Conservation (phyloP, 2,888 invertebrate genomes). For the Cancer borealis region DNA sequence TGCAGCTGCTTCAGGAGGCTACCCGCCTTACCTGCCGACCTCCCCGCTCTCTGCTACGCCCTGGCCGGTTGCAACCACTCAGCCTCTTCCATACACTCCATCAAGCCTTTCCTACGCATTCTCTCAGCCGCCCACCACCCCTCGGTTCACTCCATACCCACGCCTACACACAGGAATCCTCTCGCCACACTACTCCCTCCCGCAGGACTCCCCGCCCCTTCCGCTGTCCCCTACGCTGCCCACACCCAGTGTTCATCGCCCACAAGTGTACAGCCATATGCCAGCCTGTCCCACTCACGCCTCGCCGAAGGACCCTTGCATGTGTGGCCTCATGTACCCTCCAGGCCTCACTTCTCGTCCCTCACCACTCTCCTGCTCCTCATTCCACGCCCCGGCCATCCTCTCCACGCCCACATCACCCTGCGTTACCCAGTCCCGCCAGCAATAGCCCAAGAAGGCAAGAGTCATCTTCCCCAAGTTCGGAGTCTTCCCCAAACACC, state of each 20-base stretch:
- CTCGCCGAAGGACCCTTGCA: slow-evolving; percentile 63
- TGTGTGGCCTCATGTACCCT: slow-evolving; percentile 66
- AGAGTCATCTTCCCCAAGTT: neutral
- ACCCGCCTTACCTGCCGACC: slow-evolving; percentile 78
- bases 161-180: slow-evolving; percentile 53
- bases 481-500: neutral
- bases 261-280: slow-evolving; percentile 50
- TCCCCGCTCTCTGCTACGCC: slow-evolving; percentile 77
- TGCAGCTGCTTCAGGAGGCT: slow-evolving; percentile 84
- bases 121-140: slow-evolving; percentile 78
- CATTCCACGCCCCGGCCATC: neutral
- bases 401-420: neutral
- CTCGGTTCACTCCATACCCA: slow-evolving; percentile 77
- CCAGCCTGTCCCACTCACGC: slow-evolving; percentile 59
- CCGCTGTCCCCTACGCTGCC: slow-evolving; percentile 46
- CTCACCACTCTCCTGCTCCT: slow-evolving; percentile 20
- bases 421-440: neutral
- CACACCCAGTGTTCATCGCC: slow-evolving; percentile 12
- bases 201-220: slow-evolving; percentile 41
- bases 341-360: neutral
- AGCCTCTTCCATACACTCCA: slow-evolving; percentile 78
- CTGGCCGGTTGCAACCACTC: slow-evolving; percentile 59
- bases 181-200: slow-evolving; percentile 51
- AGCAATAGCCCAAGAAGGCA: slow-evolving; percentile 43
- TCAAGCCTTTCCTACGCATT: slow-evolving; percentile 78